Evolutionary conservation across 2,113 vertebrate genomes (phyloP).

Genomic region (Argyrosomus japonicus): DNA sequence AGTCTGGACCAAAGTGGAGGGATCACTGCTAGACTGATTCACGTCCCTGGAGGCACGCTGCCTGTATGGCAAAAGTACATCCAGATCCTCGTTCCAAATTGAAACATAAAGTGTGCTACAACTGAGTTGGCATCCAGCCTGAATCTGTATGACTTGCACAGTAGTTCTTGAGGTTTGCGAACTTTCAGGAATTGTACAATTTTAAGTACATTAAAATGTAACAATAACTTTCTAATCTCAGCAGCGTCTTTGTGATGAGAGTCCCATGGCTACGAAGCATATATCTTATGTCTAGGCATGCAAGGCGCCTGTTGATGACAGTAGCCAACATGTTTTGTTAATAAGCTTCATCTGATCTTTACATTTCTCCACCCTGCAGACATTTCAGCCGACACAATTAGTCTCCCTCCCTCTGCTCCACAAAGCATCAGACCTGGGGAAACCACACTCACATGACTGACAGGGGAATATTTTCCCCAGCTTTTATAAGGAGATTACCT

Average conservation of each 20-base stretch:
- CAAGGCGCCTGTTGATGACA: conserved; percentile 6
- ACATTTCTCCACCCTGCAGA: conserved; percentile 40
- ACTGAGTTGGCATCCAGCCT: not conserved
- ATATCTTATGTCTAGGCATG: not conserved
- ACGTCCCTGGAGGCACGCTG: too few relatives aligned
- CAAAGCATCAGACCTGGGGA: conserved; percentile 30
- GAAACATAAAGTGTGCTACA: too few relatives aligned
- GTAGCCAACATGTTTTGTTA: conserved; percentile 30
- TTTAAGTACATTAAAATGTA: not conserved
- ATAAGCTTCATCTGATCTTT: conserved; percentile 56
- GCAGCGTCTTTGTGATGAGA: not conserved
- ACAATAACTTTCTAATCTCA: not conserved
- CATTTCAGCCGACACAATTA: conserved; percentile 10
- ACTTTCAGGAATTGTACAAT: not conserved
- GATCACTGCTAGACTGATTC: too few relatives aligned
- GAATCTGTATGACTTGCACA: not conserved
- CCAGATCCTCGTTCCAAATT: too few relatives aligned
- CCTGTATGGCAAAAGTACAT: too few relatives aligned
- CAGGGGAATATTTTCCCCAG: conserved; percentile 34
- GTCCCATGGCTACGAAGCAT: conserved; percentile 6
- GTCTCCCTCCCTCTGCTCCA: conserved; percentile 37
- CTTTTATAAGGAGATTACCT: conserved; percentile 58
- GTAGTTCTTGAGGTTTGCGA: not conserved
- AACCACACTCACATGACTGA: conserved; percentile 48
- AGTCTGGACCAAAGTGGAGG: too few relatives aligned